These are phyloP conservation scores for Cryptophagus acutangulus DNA, from an alignment of 2,888 invertebrate species.

Conservation along the genomic window DNA sequence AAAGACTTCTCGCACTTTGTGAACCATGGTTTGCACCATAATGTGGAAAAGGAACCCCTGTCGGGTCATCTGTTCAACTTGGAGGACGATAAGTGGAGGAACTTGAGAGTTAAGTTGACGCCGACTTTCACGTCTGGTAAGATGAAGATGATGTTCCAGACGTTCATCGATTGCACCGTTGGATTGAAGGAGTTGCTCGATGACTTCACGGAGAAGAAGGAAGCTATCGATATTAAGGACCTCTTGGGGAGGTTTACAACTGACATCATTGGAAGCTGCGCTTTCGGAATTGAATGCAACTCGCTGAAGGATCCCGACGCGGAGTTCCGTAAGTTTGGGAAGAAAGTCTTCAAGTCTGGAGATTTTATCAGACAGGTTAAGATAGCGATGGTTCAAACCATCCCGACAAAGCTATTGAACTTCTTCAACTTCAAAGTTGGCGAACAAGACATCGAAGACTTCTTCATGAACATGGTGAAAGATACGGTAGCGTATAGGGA, in stretches of 20 bases:
- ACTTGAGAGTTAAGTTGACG: constrained; percentile 55
- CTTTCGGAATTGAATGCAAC: constrained; percentile 55
- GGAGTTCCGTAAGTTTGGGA: constrained; percentile 40
- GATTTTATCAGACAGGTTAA: neutral
- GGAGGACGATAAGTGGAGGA: constrained; percentile 56
- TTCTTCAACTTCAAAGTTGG: constrained; percentile 27
- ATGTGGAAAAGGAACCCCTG: constrained; percentile 54
- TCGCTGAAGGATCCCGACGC: constrained; percentile 50
- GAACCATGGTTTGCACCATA: constrained; percentile 55
- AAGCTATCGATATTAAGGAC: constrained; percentile 44
- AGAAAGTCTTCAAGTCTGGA: neutral
- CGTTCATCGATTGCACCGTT: constrained; percentile 47
- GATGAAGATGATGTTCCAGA: constrained; percentile 58
- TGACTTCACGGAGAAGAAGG: neutral
- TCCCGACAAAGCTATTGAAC: constrained; percentile 13
- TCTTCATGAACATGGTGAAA: constrained; percentile 47
- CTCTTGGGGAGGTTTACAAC: constrained; percentile 45
- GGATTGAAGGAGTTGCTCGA: constrained; percentile 7
- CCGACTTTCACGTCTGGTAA: constrained; percentile 62
- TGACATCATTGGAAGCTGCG: constrained; percentile 54
- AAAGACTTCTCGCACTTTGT: constrained; percentile 58
- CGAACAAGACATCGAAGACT: constrained; percentile 36
- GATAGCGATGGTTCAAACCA: neutral
- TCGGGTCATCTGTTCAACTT: constrained; percentile 54
- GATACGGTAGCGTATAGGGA: constrained; percentile 48